These are phyloP conservation scores for Mantis religiosa DNA, from an alignment of 2,888 invertebrate genomes.

Conservation along the genomic window DNA sequence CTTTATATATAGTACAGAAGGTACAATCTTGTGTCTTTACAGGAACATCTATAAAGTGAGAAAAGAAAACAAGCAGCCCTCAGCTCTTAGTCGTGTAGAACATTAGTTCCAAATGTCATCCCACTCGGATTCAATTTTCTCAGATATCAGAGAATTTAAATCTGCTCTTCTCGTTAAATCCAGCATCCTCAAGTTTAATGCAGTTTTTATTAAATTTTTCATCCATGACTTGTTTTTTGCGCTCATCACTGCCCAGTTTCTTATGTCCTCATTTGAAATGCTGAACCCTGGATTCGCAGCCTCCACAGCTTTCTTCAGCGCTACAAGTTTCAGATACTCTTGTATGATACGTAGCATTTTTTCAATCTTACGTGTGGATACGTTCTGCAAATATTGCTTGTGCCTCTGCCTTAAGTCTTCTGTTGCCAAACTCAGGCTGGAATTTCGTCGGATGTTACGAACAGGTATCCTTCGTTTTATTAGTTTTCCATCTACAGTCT, in stretches of 20 bases:
- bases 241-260: conserved; percentile 44
- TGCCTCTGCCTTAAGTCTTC: conserved; percentile 44
- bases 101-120: conserved; percentile 35
- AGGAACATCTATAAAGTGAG: too few relatives aligned
- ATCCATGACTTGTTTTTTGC: conserved; percentile 49
- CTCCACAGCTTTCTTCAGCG: conserved; percentile 42
- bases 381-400: conserved; percentile 39
- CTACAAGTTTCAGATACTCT: conserved; percentile 44
- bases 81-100: too few relatives aligned
- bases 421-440: conserved; percentile 40
- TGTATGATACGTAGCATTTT: conserved; percentile 46
- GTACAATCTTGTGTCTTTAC: too few relatives aligned
- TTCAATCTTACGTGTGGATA: conserved; percentile 43
- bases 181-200: conserved; percentile 45
- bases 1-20: too few relatives aligned
- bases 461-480: conserved; percentile 47
- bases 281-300: conserved; percentile 39
- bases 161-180: conserved; percentile 48
- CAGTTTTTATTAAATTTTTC: conserved; percentile 44
- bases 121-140: conserved; percentile 43
- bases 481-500: conserved; percentile 34
- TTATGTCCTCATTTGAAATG: conserved; percentile 48
- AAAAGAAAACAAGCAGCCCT: too few relatives aligned
- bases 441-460: conserved; percentile 43
- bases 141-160: conserved; percentile 36